Conservation (phyloP, 2,113 vertebrate species). For the Eurypyga helias region DNA sequence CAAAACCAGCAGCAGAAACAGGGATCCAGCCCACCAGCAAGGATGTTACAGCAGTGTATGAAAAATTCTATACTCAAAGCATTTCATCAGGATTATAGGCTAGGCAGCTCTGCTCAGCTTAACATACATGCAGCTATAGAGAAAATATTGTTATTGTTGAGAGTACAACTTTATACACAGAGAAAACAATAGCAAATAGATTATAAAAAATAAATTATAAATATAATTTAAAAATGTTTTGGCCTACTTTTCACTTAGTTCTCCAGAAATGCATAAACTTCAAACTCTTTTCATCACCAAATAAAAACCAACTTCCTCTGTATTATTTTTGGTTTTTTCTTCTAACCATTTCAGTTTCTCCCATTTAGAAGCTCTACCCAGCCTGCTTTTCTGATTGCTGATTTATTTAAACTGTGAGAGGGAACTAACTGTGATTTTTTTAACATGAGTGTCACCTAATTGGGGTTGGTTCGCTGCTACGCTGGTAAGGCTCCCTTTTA, state of each 20-base stretch:
- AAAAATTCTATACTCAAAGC: not conserved
- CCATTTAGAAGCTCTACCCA: not conserved
- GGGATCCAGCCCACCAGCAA: not conserved
- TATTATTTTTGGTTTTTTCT: not conserved
- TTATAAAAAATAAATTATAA: not conserved
- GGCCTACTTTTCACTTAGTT: not conserved
- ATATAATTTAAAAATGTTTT: not conserved
- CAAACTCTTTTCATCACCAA: not conserved
- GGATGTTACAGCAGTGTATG: not conserved
- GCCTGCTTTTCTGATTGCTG: not conserved
- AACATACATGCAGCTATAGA: accelerated
- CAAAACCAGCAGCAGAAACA: not conserved
- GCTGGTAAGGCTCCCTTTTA: not conserved
- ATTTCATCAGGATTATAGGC: not conserved
- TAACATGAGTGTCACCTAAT: not conserved
- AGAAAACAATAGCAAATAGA: not conserved
- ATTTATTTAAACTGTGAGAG: conserved; percentile 2
- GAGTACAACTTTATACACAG: not conserved
- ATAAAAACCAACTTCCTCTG: not conserved
- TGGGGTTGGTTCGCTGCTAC: not conserved
- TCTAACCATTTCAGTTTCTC: not conserved
- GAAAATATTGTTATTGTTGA: not conserved
- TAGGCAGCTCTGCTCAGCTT: not conserved
- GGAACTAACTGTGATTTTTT: not conserved
- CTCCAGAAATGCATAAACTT: not conserved